Evolutionary conservation across 64 coral and sea anemone species (phyloP), one percentile per base, ranked within the genome.

Genomic region (Stichodactyla helianthus): DNA sequence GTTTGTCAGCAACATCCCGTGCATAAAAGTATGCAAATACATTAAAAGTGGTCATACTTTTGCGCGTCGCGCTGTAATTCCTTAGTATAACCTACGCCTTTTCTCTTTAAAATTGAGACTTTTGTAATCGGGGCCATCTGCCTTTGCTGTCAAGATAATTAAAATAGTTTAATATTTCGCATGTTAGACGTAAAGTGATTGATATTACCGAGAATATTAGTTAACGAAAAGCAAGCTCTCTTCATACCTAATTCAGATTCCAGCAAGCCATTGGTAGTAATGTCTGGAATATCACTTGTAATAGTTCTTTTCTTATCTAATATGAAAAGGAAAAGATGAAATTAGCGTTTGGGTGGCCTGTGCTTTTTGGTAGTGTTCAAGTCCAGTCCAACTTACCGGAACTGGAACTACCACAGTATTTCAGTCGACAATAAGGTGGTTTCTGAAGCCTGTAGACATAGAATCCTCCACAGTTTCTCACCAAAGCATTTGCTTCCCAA

Each of bases 391-490:
- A 10, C 68, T 25, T 31, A 74, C 68, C n/a, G 22, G 68, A 74
- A 74, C 7, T 11, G 10, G 25, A 26, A 14, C 68, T 31, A 0
- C 88, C 88, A 85, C 88, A 90, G 53, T 90, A 90, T 55, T 64
- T 71, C 35, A 70, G 17, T 10, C 52, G 20, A 52, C 88, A 90
- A 16, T 55, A 10, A 53, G 11, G 81, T 18, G 52, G 18, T 27
- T 62, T 26, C 54, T 71, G 51, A 5, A 90, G 64, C 25, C 50
- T 23, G 51, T 90, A 90, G 51, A 89, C 82, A n/a, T 56, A 90
- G 55, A 53, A 90, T 7, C 10, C 53, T 35, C 88, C 88, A 84
- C 88, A 90, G 82, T 90, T 90, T 20, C 27, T 64, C 8, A 90
- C 88, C 14, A 14, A 10, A 16, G 57, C 57, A 25, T 57, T 17